Percentiles rank a stretch among this genome's conserved stretches.
These are phyloP conservation scores for Neomonachus schauinslandi DNA, from an alignment of 2,113 vertebrate species.

Conservation along the genomic window DNA sequence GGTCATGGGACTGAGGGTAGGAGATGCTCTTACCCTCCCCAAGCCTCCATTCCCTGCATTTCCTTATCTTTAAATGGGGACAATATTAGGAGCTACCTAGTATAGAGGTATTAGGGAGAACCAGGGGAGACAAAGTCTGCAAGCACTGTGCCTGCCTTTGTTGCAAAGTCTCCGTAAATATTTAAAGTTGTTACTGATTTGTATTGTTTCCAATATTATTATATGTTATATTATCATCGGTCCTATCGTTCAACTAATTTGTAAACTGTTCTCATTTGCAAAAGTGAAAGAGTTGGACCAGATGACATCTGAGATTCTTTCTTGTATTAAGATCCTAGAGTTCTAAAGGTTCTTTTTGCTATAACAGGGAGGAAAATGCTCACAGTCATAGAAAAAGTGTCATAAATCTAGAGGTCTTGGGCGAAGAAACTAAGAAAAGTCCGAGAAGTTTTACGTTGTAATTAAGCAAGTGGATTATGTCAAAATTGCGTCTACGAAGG, in stretches of 20 bases:
- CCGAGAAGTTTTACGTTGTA: conserved; percentile 32
- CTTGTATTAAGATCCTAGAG: not conserved
- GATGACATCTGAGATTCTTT: not conserved
- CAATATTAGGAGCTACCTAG: not conserved
- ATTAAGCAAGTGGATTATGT: conserved; percentile 4
- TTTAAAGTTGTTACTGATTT: not conserved
- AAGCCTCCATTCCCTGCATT: not conserved
- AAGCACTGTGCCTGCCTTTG: not conserved
- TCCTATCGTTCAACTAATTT: not conserved
- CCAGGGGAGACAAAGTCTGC: not conserved
- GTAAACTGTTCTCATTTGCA: conserved; percentile 15
- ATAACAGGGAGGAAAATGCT: not conserved
- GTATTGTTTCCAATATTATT: not conserved
- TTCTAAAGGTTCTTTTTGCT: not conserved
- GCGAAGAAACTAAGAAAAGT: not conserved
- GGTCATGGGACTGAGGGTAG: not conserved
- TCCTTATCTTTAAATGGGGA: not conserved
- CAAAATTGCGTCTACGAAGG: not conserved
- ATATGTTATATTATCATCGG: not conserved
- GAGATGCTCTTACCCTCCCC: not conserved
- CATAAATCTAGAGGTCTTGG: not conserved
- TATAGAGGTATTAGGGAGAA: not conserved
- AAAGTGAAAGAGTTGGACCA: not conserved
- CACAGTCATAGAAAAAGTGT: not conserved
- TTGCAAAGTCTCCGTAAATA: not conserved